Evolutionary conservation across 1,140 invertebrate genomes (phyloP).

Genomic region (Diuraphis noxia): DNA sequence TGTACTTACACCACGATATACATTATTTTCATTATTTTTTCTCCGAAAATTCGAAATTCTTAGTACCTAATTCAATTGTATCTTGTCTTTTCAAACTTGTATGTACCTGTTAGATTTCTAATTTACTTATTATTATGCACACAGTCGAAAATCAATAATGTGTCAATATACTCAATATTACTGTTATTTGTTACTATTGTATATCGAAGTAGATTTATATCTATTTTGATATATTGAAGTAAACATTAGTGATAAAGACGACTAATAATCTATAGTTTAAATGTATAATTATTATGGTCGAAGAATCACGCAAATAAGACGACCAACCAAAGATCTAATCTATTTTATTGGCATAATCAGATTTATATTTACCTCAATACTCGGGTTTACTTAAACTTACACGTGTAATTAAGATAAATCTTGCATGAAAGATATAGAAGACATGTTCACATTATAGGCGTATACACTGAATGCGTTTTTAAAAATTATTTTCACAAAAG

Average conservation of each 20-base stretch:
- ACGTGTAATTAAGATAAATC: constrained; percentile 20
- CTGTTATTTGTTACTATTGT: background rate
- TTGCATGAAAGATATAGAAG: background rate
- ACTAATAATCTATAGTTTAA: background rate
- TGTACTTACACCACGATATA: background rate
- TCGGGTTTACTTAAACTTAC: background rate
- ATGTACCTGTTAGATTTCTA: background rate
- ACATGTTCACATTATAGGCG: background rate
- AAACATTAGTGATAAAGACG: background rate
- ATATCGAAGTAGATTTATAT: background rate
- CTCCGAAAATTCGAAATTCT: background rate
- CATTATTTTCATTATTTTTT: background rate
- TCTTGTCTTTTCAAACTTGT: background rate
- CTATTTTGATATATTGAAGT: background rate
- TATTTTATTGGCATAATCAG: background rate
- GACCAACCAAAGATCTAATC: background rate
- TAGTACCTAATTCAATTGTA: background rate
- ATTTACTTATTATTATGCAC: background rate
- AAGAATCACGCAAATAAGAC: background rate
- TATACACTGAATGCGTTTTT: background rate
- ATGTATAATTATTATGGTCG: background rate
- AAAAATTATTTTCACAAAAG: constrained; percentile 8
- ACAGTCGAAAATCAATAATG: background rate
- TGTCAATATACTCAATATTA: too few relatives aligned
- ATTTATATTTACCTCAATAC: background rate